Conservation (phyloP, 2,888 invertebrate species). For the Athalia circularis region DNA sequence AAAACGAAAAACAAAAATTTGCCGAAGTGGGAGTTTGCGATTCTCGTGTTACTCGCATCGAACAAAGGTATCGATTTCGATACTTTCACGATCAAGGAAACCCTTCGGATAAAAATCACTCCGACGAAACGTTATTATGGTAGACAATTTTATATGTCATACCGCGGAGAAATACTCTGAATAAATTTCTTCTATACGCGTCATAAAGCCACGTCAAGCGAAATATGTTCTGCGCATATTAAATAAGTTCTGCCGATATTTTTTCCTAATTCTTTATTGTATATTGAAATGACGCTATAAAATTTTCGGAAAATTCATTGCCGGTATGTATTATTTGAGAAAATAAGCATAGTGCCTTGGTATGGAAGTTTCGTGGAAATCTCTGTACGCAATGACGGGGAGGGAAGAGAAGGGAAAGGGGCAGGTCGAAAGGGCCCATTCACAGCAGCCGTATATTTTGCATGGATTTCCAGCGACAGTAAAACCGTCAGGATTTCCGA, state of each 20-base stretch:
- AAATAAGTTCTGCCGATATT: too few relatives aligned
- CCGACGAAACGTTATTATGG: conserved; percentile 31
- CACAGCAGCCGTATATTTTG: conserved; percentile 48
- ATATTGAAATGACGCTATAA: not conserved
- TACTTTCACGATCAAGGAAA: conserved; percentile 40
- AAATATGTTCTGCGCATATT: not conserved
- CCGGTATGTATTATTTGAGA: not conserved
- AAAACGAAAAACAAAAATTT: not conserved
- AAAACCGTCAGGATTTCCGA: conserved; percentile 67
- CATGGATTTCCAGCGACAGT: conserved; percentile 67
- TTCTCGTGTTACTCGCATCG: conserved; percentile 39
- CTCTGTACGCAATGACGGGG: not conserved
- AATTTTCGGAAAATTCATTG: conserved; percentile 1
- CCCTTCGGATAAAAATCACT: conserved; percentile 36
- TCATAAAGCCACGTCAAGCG: too few relatives aligned
- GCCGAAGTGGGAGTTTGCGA: conserved; percentile 33
- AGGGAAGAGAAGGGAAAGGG: not conserved
- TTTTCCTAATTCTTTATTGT: too few relatives aligned
- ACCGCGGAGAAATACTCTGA: not conserved
- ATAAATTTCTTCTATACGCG: too few relatives aligned
- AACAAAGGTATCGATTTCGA: conserved; percentile 43
- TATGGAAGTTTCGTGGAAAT: not conserved
- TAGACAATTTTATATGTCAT: conserved; percentile 8
- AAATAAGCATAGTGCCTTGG: not conserved
- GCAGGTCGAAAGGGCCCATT: conserved; percentile 20